Evolutionary conservation across 2,888 invertebrate species (phyloP).

Genomic region (Cyclophora punctaria): DNA sequence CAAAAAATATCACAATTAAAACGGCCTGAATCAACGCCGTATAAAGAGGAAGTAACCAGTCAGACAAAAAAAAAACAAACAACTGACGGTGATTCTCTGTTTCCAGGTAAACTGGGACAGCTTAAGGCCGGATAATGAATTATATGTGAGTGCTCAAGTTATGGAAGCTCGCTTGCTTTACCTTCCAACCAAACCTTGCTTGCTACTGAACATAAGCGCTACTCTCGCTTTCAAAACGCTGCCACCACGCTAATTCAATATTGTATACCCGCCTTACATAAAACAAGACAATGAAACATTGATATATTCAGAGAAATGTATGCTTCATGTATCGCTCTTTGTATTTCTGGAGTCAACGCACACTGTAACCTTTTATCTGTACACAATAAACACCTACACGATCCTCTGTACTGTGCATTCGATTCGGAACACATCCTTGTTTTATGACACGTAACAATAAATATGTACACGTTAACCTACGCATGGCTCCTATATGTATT

Average conservation of each 20-base stretch:
- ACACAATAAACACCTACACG: too few species aligned
- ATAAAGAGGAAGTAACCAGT: constrained; percentile 41
- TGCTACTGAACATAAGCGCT: constrained; percentile 36
- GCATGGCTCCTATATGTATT: too few species aligned
- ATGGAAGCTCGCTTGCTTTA: constrained; percentile 38
- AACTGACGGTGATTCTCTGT: constrained; percentile 59
- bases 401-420: too few species aligned
- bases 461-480: neutral
- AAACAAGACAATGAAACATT: constrained; percentile 1
- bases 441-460: too few species aligned
- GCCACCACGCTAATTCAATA: constrained; percentile 10
- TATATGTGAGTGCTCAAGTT: constrained; percentile 68
- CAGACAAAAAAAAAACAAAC: constrained; percentile 39
- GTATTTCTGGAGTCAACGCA: too few species aligned
- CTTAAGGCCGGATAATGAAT: constrained; percentile 74
- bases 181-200: constrained; percentile 27
- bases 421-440: too few species aligned
- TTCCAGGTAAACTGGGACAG: constrained; percentile 75
- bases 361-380: too few species aligned
- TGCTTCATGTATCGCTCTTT: neutral
- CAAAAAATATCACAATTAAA: constrained; percentile 22
- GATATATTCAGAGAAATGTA: neutral
- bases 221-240: constrained; percentile 30
- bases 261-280: constrained; percentile 14
- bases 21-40: constrained; percentile 19